phyloP scores from a whole-genome alignment of 2,888 invertebrate species.

The Cephus sareptanus region DNA sequence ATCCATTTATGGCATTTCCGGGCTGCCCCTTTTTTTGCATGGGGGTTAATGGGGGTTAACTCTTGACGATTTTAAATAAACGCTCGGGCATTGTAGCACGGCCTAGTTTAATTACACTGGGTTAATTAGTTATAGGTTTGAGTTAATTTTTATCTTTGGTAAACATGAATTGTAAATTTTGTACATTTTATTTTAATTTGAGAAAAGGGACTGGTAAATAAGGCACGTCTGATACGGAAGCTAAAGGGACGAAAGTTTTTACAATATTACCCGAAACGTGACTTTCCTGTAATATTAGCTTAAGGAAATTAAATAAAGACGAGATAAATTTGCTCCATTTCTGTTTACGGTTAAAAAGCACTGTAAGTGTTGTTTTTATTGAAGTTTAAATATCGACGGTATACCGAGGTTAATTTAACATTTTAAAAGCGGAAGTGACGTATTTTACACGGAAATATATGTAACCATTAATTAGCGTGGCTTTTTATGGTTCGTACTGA shows the following conservation, averaged over 20 bases:
- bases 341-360: neutral
- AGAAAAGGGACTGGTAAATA: neutral
- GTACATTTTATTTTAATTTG: neutral
- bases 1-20: too few relatives aligned
- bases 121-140: neutral
- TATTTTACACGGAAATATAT: neutral
- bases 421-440: neutral
- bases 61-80: neutral
- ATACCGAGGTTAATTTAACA: neutral
- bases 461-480: neutral
- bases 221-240: neutral
- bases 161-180: neutral
- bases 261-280: neutral
- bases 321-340: neutral
- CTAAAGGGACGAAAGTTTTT: neutral
- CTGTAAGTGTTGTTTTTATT: neutral
- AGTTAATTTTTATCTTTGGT: neutral
- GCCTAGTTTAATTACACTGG: neutral
- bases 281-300: neutral
- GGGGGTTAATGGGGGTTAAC: too few relatives aligned
- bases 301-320: neutral
- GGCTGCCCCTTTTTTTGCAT: too few relatives aligned
- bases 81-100: neutral
- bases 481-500: neutral
- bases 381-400: neutral